Conservation (phyloP, 2,888 invertebrate species). For the Yponomeuta sedellus region DNA sequence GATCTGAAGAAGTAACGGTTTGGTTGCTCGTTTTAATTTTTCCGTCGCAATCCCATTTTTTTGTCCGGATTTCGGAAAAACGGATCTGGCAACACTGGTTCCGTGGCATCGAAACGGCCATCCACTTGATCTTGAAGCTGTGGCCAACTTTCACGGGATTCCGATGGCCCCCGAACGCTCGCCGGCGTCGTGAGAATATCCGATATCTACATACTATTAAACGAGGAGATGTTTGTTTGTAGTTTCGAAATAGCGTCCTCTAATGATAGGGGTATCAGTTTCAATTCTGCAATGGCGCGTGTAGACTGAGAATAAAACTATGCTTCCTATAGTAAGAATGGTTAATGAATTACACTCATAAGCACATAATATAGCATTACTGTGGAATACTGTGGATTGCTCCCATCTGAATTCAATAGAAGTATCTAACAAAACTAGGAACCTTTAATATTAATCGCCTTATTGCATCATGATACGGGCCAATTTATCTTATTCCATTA, state of each 20-base stretch:
- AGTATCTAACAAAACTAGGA: neutral
- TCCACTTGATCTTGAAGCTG: slow-evolving; percentile 59
- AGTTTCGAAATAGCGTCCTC: neutral
- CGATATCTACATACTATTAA: slow-evolving; percentile 26
- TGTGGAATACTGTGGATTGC: no score
- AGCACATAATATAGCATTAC: no score
- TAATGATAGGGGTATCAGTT: neutral
- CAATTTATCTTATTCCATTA: neutral
- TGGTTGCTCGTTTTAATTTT: no score
- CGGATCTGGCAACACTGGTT: no score
- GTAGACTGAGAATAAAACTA: no score
- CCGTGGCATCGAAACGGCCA: slow-evolving; percentile 29
- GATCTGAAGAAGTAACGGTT: no score
- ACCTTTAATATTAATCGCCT: neutral
- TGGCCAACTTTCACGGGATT: slow-evolving; percentile 75
- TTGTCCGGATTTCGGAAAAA: no score
- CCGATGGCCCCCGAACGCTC: slow-evolving; percentile 40
- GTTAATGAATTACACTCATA: no score
- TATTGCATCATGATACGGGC: neutral
- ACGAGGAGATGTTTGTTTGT: neutral
- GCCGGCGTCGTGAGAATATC: slow-evolving; percentile 40
- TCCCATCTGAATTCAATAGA: no score
- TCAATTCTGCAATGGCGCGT: no score
- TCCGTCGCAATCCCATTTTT: no score
- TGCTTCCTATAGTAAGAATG: no score